Evolutionary conservation across 2,888 invertebrate genomes (phyloP).

Genomic region (Agonopterix subpropinquella): DNA sequence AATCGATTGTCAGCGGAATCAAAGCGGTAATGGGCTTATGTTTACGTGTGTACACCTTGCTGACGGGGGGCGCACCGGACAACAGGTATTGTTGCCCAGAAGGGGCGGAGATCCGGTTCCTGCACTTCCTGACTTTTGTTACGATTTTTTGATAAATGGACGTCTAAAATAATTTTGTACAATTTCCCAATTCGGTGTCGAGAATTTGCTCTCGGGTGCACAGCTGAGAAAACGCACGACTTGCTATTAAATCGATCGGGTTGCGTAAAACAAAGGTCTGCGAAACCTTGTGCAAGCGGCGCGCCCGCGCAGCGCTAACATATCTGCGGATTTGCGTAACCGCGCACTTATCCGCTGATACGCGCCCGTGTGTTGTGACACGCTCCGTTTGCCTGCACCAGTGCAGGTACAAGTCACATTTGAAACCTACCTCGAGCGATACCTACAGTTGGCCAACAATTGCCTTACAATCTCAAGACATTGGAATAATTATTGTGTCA

Average conservation of each 20-base stretch:
- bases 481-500: slow-evolving; percentile 23
- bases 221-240: slow-evolving; percentile 70
- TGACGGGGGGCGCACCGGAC: slow-evolving; percentile 21
- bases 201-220: slow-evolving; percentile 46
- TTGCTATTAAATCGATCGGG: slow-evolving; percentile 71
- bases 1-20: slow-evolving; percentile 42
- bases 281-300: slow-evolving; percentile 74
- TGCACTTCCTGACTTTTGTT: slow-evolving; percentile 32
- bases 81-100: slow-evolving; percentile 36
- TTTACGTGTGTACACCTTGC: slow-evolving; percentile 35
- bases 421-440: slow-evolving; percentile 21
- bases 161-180: slow-evolving; percentile 20
- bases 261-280: slow-evolving; percentile 77
- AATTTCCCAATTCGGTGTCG: slow-evolving; percentile 33
- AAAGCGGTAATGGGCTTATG: slow-evolving; percentile 29
- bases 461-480: neutral
- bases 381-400: slow-evolving; percentile 55
- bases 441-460: slow-evolving; percentile 4
- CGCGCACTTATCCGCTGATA: slow-evolving; percentile 71
- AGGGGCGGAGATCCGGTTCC: slow-evolving; percentile 22
- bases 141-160: slow-evolving; percentile 6
- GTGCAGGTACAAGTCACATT: slow-evolving; percentile 29
- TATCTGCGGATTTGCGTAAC: slow-evolving; percentile 75
- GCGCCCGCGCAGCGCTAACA: slow-evolving; percentile 66
- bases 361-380: slow-evolving; percentile 66